These are phyloP conservation scores for Catostylus mosaicus DNA, from an alignment of 30 jellyfish, hydroid and myxozoan species.

Conservation along the genomic window DNA sequence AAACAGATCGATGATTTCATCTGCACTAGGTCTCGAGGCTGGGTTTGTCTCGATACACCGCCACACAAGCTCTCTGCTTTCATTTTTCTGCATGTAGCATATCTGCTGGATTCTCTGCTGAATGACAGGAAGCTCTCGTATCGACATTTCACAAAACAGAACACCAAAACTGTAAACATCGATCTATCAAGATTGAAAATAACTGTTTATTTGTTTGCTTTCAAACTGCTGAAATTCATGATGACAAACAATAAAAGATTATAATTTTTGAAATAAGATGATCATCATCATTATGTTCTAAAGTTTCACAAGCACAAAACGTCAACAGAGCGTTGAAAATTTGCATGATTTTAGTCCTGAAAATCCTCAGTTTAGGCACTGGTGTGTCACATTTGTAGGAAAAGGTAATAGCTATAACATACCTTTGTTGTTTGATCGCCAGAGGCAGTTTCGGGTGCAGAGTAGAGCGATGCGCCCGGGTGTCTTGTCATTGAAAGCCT, in stretches of 20 bases:
- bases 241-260: no score
- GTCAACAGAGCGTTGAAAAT: background rate
- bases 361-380: no score
- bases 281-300: no score
- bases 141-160: conserved; percentile 86
- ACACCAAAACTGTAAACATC: conserved; percentile 94
- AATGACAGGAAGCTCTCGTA: conserved; percentile 87
- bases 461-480: conserved; percentile 92
- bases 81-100: conserved; percentile 34
- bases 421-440: conserved; percentile 92
- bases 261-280: no score
- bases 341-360: background rate
- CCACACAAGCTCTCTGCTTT: conserved; percentile 40
- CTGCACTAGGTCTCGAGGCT: conserved; percentile 48
- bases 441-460: conserved; percentile 96
- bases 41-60: conserved; percentile 62
- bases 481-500: conserved; percentile 86
- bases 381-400: no score
- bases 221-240: no score
- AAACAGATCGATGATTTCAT: conserved; percentile 23
- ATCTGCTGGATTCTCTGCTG: conserved; percentile 85
- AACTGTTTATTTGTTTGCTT: no score
- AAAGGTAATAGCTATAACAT: background rate
- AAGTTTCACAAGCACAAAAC: no score
- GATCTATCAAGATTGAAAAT: conserved; percentile 44